Evolutionary conservation across 1,140 invertebrate species (phyloP), one percentile per base, ranked within the genome.

Genomic region (Brachionus rotundiformis): DNA sequence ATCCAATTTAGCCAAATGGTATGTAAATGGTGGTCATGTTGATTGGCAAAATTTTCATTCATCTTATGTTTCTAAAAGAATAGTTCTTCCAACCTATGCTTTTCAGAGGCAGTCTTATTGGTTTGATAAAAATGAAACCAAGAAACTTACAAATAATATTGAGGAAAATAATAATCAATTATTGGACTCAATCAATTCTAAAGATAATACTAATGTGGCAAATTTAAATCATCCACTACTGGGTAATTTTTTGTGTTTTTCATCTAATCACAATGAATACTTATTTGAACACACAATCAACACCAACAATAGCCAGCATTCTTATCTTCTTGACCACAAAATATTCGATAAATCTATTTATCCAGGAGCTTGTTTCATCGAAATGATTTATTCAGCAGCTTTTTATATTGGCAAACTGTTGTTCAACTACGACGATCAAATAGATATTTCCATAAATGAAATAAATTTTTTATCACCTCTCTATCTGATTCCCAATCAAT

Each of bases 11-110:
- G 49, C 49, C 49, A 59, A 16, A 19, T 59, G 49, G 49, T 59
- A 59, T 59, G 49, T 59, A 25, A 59, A 59, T 59, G 49, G 49
- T 19, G 49, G 49, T n/a, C 49, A 59, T 2, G 49, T 59, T n/a
- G 49, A 59, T 59, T 59, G 49, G 49, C 10, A 1, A 16, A 23
- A 16, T 23, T 59, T 59, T 59, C 5, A 59, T 59, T 59, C 49
- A 59, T 59, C 49, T 59, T 25, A 59, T 1, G 16, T 59, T 2
- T n/a, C 7, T 16, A 59, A 59, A 19, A 16, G 49, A 4, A 4
- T 59, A 59, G 4, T 59, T 8, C 3, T 59, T 19, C 49, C 49
- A n/a, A 59, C 49, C 0, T 59, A 59, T 25, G 49, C 49, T 23
- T 59, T 59, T 59, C 49, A 59, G 16, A 59, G 49, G 16, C 49